phyloP scores from a whole-genome alignment of 2,113 vertebrate genomes.

The Myxocyprinus asiaticus region DNA sequence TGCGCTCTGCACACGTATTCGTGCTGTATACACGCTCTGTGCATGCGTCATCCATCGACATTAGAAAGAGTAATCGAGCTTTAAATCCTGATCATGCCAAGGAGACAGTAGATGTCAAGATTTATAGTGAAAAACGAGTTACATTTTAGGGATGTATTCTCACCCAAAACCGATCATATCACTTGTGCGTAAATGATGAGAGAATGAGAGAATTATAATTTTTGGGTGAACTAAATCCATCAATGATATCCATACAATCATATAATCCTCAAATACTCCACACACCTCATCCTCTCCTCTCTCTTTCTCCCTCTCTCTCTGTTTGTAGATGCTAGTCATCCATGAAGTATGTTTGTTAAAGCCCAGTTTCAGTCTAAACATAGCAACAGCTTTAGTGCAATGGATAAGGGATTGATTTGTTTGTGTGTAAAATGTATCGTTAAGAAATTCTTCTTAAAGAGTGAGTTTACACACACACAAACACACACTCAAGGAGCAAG shows the following conservation, averaged over 20 bases:
- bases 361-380: slow-evolving; percentile 44
- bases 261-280: neutral
- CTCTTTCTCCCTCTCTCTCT: neutral
- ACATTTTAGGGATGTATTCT: too few species aligned
- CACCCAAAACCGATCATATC: too few species aligned
- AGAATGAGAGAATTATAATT: neutral
- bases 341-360: slow-evolving; percentile 47
- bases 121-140: too few species aligned
- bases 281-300: slow-evolving; percentile 13
- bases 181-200: too few species aligned
- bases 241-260: slow-evolving; percentile 9
- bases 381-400: slow-evolving; percentile 42
- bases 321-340: slow-evolving; percentile 43
- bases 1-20: too few species aligned
- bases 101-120: too few species aligned
- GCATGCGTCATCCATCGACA: too few species aligned
- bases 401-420: slow-evolving; percentile 36
- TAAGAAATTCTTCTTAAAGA: neutral
- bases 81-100: too few species aligned
- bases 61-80: too few species aligned
- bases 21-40: too few species aligned
- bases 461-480: neutral
- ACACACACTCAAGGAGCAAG: neutral
- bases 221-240: neutral
- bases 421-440: slow-evolving; percentile 7